Percentiles rank a stretch among this genome's conserved stretches.
Evolutionary conservation across 2,113 vertebrate genomes (phyloP).

Genomic region (Erinaceus europaeus): DNA sequence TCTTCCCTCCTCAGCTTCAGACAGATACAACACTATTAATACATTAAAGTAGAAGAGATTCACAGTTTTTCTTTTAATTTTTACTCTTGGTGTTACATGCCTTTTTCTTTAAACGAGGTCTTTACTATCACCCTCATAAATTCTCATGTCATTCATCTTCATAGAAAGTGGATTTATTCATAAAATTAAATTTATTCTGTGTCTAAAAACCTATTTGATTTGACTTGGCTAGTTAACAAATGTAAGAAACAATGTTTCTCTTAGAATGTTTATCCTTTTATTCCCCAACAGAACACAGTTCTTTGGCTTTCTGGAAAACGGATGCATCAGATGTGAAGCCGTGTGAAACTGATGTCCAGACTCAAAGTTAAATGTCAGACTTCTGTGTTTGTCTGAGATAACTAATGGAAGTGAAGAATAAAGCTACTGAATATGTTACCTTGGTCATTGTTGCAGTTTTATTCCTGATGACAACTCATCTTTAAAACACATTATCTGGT

Average conservation of each 20-base stretch:
- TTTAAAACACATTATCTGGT: not conserved
- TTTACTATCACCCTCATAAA: not conserved
- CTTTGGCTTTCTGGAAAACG: slow-evolving; percentile 73
- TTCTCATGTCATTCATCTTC: not conserved
- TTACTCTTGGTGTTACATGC: not conserved
- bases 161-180: not conserved
- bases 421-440: not conserved
- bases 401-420: slow-evolving; percentile 38
- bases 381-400: slow-evolving; percentile 1
- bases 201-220: slow-evolving; percentile 5
- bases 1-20: not conserved
- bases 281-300: slow-evolving; percentile 77
- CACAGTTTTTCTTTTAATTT: not conserved
- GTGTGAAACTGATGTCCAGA: slow-evolving; percentile 62
- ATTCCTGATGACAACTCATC: not conserved
- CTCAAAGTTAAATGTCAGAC: not conserved
- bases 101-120: not conserved
- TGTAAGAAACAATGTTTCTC: slow-evolving; percentile 38
- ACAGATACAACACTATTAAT: not conserved
- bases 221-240: not conserved
- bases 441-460: not conserved
- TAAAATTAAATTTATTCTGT: not conserved
- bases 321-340: slow-evolving; percentile 78
- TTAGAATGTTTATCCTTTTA: slow-evolving; percentile 33
- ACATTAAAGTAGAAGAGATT: not conserved